phyloP scores from a whole-genome alignment of 1,140 invertebrate species.

The Elysia chlorotica region DNA sequence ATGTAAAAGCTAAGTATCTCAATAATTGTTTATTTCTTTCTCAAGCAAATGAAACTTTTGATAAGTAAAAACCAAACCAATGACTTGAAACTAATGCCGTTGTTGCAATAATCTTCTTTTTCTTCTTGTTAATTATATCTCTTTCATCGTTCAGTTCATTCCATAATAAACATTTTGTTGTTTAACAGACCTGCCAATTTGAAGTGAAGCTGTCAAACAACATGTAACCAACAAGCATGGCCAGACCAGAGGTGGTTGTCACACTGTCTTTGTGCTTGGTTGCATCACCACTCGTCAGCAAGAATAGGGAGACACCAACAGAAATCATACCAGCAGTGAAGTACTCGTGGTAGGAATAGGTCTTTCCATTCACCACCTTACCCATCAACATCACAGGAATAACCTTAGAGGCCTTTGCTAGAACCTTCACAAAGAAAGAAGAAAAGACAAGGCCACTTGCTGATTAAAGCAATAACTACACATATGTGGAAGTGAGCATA shows the following conservation, averaged over 20 bases:
- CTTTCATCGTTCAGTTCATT: too few relatives aligned
- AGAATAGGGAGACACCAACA: slow-evolving; percentile 87
- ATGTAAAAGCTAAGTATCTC: too few relatives aligned
- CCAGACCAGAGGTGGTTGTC: slow-evolving; percentile 85
- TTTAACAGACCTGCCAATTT: slow-evolving; percentile 82
- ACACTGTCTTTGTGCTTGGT: slow-evolving; percentile 68
- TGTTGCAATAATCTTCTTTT: too few relatives aligned
- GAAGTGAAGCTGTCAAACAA: slow-evolving; percentile 97
- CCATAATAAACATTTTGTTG: too few relatives aligned
- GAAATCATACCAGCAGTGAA: slow-evolving; percentile 88
- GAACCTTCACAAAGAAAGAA: slow-evolving; percentile 64
- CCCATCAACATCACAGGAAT: slow-evolving; percentile 99
- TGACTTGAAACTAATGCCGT: too few relatives aligned
- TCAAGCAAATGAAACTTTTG: too few relatives aligned
- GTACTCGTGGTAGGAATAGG: slow-evolving; percentile 94
- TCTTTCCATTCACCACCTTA: slow-evolving; percentile 84
- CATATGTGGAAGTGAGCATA: too few relatives aligned
- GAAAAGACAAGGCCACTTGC: too few relatives aligned
- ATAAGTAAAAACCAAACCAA: too few relatives aligned
- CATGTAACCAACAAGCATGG: slow-evolving; percentile 89
- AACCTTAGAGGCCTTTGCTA: slow-evolving; percentile 61
- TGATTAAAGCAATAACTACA: too few relatives aligned
- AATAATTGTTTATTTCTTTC: too few relatives aligned
- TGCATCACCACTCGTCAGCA: slow-evolving; percentile 63
- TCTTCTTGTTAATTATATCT: too few relatives aligned